Conservation (phyloP, 2,797 vertebrate species). For the Sarcoramphus papa region DNA sequence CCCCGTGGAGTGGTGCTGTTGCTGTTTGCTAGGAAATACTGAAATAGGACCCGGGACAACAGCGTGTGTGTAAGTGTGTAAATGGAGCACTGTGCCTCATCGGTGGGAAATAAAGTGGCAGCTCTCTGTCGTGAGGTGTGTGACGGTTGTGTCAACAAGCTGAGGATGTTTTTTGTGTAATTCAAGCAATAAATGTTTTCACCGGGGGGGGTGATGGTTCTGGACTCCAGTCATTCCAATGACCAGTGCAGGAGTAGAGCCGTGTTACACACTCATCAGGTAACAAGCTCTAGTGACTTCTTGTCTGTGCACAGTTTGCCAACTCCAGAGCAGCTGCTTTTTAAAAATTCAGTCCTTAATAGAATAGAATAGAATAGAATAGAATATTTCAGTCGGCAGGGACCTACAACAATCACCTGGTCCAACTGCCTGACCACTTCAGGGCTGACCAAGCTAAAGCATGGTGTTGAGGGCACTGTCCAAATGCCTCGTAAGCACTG, state of each 20-base stretch:
- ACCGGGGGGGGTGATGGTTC: neutral
- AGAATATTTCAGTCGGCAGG: neutral
- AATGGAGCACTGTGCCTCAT: neutral
- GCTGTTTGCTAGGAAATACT: neutral
- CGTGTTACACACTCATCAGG: neutral
- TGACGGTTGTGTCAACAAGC: neutral
- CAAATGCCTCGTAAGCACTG: too few species aligned
- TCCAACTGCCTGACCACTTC: neutral
- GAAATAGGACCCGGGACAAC: neutral
- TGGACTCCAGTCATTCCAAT: too few species aligned
- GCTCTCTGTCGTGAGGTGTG: neutral
- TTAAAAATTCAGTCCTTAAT: neutral
- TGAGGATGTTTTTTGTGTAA: neutral
- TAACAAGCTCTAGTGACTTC: neutral
- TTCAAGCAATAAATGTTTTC: neutral
- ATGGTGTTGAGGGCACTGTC: neutral
- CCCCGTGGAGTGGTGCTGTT: rapidly evolving
- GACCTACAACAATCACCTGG: neutral
- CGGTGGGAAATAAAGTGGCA: too few species aligned
- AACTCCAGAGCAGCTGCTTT: neutral
- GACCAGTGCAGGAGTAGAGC: neutral
- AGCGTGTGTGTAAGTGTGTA: rapidly evolving
- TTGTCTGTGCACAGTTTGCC: neutral
- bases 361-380: neutral
- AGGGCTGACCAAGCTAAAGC: neutral